Evolutionary conservation across 2,797 vertebrate species (phyloP).

Genomic region (Aselliscus stoliczkanus): DNA sequence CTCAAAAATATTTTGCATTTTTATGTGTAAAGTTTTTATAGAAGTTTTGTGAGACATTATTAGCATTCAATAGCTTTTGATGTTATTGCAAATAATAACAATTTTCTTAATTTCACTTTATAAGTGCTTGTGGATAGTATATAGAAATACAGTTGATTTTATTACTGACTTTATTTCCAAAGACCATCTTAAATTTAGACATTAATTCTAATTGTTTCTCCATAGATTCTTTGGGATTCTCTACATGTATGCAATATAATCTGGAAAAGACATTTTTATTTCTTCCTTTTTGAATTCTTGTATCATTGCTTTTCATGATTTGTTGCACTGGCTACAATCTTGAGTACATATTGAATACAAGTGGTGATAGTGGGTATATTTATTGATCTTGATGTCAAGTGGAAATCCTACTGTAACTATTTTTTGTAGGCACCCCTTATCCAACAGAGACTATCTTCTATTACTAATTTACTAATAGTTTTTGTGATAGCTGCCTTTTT

Average conservation of each 20-base stretch:
- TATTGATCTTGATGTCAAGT: neutral
- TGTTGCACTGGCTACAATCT: neutral
- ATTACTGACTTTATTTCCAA: neutral
- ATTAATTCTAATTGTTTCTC: neutral
- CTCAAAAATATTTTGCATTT: neutral
- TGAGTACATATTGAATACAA: neutral
- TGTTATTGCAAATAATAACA: neutral
- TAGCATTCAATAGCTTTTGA: neutral
- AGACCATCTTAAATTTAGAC: neutral
- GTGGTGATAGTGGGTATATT: neutral
- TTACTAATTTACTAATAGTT: neutral
- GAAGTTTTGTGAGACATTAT: neutral
- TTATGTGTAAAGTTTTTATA: neutral
- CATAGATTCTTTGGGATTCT: neutral
- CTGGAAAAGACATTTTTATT: neutral
- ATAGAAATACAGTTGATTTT: neutral
- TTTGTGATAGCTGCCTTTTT: neutral
- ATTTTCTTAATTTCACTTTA: neutral
- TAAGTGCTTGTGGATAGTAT: neutral
- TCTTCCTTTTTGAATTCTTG: neutral
- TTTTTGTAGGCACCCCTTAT: neutral
- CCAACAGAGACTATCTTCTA: neutral
- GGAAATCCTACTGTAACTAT: neutral
- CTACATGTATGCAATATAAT: neutral
- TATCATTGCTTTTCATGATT: neutral